Evolutionary conservation across 1,140 invertebrate species (phyloP).

Genomic region (Aphelenchoides fujianensis): DNA sequence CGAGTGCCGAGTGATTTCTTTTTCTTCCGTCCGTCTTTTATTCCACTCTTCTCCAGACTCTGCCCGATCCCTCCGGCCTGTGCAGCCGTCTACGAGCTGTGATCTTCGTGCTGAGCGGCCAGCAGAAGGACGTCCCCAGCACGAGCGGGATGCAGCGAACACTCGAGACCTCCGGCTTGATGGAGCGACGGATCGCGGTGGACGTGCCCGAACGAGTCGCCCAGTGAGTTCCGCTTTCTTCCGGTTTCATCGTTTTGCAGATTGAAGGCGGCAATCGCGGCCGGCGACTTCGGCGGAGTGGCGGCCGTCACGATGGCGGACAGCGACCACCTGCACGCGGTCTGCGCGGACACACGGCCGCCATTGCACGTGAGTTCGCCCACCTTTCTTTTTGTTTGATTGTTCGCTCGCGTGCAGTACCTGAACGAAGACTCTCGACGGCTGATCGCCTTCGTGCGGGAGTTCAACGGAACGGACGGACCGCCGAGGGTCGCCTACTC

Average conservation of each 20-base stretch:
- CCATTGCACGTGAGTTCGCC: too few species aligned
- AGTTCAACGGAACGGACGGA: slow-evolving; percentile 43
- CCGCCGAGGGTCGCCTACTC: slow-evolving; percentile 46
- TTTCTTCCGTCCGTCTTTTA: too few species aligned
- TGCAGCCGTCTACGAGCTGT: slow-evolving; percentile 88
- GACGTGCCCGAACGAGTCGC: slow-evolving; percentile 72
- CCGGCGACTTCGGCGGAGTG: slow-evolving; percentile 80
- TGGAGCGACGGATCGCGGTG: slow-evolving; percentile 73
- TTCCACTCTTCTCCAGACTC: too few species aligned
- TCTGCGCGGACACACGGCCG: slow-evolving; percentile 88
- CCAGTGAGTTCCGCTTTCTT: slow-evolving; percentile 65
- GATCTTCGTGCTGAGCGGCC: slow-evolving; percentile 82
- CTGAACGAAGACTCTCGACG: slow-evolving; percentile 49
- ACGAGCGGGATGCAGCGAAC: slow-evolving; percentile 83
- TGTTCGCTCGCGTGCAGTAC: slow-evolving; percentile 48
- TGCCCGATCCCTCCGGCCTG: too few species aligned
- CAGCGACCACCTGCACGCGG: slow-evolving; percentile 94
- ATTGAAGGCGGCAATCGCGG: slow-evolving; percentile 70
- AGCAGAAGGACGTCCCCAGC: slow-evolving; percentile 80
- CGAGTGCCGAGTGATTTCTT: too few species aligned
- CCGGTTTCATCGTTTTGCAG: slow-evolving; percentile 14
- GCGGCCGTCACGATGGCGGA: slow-evolving; percentile 92
- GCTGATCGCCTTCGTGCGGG: slow-evolving; percentile 49
- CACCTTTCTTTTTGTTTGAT: too few species aligned
- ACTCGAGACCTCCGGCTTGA: slow-evolving; percentile 77